Base-by-base conservation (phyloP, 2,797 vertebrate genomes). In the Takifugu rubripes region DNA sequence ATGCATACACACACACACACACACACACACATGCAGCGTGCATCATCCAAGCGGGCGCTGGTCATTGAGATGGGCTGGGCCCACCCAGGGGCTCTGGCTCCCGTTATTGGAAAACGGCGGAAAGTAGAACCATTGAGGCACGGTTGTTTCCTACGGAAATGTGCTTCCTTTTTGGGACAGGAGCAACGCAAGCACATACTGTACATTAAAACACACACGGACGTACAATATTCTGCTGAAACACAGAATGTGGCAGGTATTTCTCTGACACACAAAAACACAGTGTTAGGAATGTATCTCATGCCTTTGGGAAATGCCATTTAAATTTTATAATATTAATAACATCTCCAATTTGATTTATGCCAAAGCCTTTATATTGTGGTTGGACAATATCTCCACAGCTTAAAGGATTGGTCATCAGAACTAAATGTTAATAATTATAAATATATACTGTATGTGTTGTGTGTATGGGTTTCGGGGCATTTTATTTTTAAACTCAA, bases 61-160 rank as follows among this genome's bases (percentile, higher is more conserved):
- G 55, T 60, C 55, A 57, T 24, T 21, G 65, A 11, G 25, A 63
- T 53, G 40, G 66, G 69, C 63, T 26, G 52, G 73, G 52, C 42
- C 57, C 50, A 12, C 42, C 27, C 27, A 66, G 64, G 71, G 73
- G 76, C 73, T 77, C 64, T 61, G 78, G 76, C 76, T 82, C 83
- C 75, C 64, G 52, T 79, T 72, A 80, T 68, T 70, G 78, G 73
- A 82, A 80, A 84, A 85, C 83, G 83, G 80, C 81, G 58, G 33
- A 74, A 64, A 17, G 61, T 78, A 61, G 71, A 85, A 84, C 87
- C 88, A 88, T 86, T 77, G 84, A 88, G 79, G 81, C 87, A 78
- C 72, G 82, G 83, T 90, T 91, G 89, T 93, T 93, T 92, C 90
- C 91, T 91, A 91, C 78, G 91, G 91, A 92, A 92, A 92, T 90